A percentile compares a stretch with the other conserved stretches of the same genome.
Conservation (phyloP, 1,140 invertebrate genomes). For the Nephotettix cincticeps region DNA sequence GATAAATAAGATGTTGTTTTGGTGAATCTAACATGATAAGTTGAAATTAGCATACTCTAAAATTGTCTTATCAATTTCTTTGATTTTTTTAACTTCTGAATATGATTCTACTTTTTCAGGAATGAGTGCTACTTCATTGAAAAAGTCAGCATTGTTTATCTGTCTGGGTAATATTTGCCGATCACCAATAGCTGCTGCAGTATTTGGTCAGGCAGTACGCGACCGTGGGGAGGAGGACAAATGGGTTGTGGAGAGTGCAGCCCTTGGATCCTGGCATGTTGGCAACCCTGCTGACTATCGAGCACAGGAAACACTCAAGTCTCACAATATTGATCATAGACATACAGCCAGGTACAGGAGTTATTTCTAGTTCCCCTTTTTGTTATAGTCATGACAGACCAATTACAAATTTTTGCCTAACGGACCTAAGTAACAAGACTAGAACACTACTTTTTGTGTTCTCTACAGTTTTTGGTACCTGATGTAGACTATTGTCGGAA, state of each 20-base stretch:
- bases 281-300: conserved; percentile 78
- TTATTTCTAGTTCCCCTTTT: no score
- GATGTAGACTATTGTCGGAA: no score
- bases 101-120: neutral
- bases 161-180: conserved; percentile 84
- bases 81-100: no score
- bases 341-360: conserved; percentile 62
- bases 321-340: conserved; percentile 67
- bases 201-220: conserved; percentile 72
- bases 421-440: no score
- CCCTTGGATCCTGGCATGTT: conserved; percentile 79
- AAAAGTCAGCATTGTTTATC: conserved; percentile 40
- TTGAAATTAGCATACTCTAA: no score
- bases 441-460: no score
- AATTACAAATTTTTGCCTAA: no score
- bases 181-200: conserved; percentile 92
- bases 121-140: conserved; percentile 9
- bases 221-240: conserved; percentile 58
- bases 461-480: no score
- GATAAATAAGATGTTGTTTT: no score
- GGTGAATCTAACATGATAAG: no score
- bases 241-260: conserved; percentile 89
- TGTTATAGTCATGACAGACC: no score
- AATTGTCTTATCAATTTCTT: no score
- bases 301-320: conserved; percentile 67